Evolutionary conservation across 1,140 invertebrate species (phyloP).

Genomic region (Microplitis mediator): DNA sequence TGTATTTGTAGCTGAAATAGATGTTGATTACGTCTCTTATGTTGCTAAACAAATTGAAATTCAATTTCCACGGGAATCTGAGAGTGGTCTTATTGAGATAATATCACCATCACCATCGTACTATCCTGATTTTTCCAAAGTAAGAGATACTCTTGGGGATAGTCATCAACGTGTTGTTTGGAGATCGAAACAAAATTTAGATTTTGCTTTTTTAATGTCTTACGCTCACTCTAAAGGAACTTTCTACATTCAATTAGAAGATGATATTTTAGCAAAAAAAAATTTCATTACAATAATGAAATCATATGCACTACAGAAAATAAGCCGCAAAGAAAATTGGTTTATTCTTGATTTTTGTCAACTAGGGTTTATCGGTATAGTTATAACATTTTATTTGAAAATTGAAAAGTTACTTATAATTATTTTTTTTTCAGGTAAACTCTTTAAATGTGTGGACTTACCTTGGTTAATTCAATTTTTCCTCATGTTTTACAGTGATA

Average conservation of each 20-base stretch:
- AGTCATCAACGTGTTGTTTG: conserved; percentile 87
- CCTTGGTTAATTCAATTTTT: conserved; percentile 91
- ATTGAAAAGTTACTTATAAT: conserved; percentile 1
- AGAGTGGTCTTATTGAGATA: conserved; percentile 55
- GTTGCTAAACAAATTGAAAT: conserved; percentile 77
- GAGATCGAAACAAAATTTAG: conserved; percentile 96
- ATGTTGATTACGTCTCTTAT: conserved; percentile 73
- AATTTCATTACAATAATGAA: conserved; percentile 88
- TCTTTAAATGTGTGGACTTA: conserved; percentile 89
- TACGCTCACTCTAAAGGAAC: conserved; percentile 84
- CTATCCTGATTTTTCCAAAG: conserved; percentile 85
- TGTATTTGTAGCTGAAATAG: conserved; percentile 88
- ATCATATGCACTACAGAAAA: conserved; percentile 82
- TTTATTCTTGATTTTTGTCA: conserved; percentile 94
- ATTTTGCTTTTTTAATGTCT: conserved; percentile 96
- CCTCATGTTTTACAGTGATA: conserved; percentile 93
- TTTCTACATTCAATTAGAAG: conserved; percentile 90
- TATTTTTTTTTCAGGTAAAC: conserved; percentile 74
- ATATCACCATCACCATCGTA: conserved; percentile 82
- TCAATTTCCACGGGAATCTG: conserved; percentile 58
- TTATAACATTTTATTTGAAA: conserved; percentile 5
- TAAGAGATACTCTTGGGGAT: conserved; percentile 85
- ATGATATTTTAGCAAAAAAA: conserved; percentile 91
- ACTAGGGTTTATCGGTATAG: conserved; percentile 86
- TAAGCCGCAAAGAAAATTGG: conserved; percentile 80